Evolutionary conservation across 1,140 invertebrate species (phyloP).

Genomic region (Drosophila watanabei): DNA sequence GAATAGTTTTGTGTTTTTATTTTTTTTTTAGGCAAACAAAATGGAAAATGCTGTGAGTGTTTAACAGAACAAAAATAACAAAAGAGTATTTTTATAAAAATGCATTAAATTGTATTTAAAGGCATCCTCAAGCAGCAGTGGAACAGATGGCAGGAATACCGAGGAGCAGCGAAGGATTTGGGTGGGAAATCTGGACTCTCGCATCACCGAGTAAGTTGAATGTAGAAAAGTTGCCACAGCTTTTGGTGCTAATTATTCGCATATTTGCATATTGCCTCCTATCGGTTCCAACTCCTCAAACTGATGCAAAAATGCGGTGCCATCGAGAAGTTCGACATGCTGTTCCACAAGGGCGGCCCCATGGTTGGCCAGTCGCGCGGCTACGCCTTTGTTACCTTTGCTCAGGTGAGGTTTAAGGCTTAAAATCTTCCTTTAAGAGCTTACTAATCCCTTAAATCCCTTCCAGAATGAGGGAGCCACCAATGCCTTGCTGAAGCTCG

Average conservation of each 20-base stretch:
- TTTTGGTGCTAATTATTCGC: conserved; percentile 71
- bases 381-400: conserved; percentile 97
- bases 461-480: conserved; percentile 65
- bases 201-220: conserved; percentile 95
- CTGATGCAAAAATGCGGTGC: conserved; percentile 96
- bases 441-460: neutral
- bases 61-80: neutral
- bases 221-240: conserved; percentile 12
- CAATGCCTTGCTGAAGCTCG: conserved; percentile 89
- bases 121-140: conserved; percentile 10
- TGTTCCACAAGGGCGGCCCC: conserved; percentile 96
- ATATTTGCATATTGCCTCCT: conserved; percentile 86
- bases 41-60: conserved; percentile 32
- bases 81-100: no score
- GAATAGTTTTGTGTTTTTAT: conserved; percentile 18
- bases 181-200: conserved; percentile 95
- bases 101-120: neutral
- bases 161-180: conserved; percentile 88
- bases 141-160: conserved; percentile 5
- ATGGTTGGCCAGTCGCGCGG: conserved; percentile 94
- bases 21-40: conserved; percentile 30
- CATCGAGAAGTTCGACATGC: conserved; percentile 97
- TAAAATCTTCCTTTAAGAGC: no score
- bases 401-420: conserved; percentile 55
- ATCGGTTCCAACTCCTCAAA: conserved; percentile 97